Evolutionary conservation across 2,888 invertebrate genomes (phyloP).

Genomic region (Aphidoletes aphidimyza): DNA sequence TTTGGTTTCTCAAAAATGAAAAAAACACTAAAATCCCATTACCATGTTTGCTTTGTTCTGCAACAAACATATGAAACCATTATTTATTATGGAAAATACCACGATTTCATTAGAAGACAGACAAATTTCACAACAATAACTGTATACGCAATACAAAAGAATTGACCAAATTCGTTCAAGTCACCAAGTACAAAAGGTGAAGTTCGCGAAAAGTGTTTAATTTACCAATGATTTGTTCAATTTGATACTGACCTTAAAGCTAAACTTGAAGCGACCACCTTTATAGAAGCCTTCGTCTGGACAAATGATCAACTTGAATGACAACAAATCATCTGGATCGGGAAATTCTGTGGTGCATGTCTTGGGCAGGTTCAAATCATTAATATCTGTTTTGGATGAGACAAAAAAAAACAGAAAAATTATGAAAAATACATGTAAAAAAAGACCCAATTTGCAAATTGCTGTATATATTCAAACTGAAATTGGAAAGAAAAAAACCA

Average conservation of each 20-base stretch:
- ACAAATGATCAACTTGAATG: constrained; percentile 94
- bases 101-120: too few species aligned
- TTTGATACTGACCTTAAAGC: constrained; percentile 77
- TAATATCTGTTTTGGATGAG: constrained; percentile 85
- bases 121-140: too few species aligned
- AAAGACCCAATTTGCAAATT: background rate
- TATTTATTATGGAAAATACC: too few species aligned
- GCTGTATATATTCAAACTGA: background rate
- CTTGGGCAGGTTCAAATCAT: constrained; percentile 96
- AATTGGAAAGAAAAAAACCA: background rate
- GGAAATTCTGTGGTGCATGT: constrained; percentile 96
- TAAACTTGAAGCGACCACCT: constrained; percentile 94
- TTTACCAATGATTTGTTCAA: too few species aligned
- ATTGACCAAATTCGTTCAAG: too few species aligned
- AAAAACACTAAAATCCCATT: too few species aligned
- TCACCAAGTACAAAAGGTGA: too few species aligned
- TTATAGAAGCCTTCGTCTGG: constrained; percentile 98
- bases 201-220: too few species aligned
- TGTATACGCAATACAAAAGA: too few species aligned
- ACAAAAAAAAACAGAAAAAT: background rate
- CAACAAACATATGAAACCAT: too few species aligned
- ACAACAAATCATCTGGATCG: constrained; percentile 94
- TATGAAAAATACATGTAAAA: background rate
- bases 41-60: too few species aligned
- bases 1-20: too few species aligned